A percentile compares a stretch with the other conserved stretches of the same genome.
Evolutionary conservation across 2,797 vertebrate genomes (phyloP).

Genomic region (Premnoplex brunnescens): DNA sequence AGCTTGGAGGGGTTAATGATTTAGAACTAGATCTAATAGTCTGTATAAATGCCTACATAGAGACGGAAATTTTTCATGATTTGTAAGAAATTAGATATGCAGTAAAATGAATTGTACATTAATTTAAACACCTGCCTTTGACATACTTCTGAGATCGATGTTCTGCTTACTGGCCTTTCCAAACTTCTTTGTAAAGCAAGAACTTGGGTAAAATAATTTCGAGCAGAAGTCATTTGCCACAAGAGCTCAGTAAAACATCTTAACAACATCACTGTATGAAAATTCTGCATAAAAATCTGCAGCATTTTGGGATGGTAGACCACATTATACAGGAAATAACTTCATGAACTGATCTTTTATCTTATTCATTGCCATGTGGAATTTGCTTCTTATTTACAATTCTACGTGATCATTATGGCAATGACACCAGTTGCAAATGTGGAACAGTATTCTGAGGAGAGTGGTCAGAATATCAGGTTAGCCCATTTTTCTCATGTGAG

Average conservation of each 20-base stretch:
- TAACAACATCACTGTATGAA: not conserved
- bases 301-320: not conserved
- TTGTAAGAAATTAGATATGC: constrained; percentile 49
- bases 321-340: not conserved
- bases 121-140: constrained; percentile 57
- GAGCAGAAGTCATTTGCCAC: constrained; percentile 4
- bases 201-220: not conserved
- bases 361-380: not conserved
- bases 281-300: not conserved
- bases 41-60: constrained; percentile 47
- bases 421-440: not conserved
- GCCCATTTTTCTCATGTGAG: not conserved
- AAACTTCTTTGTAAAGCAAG: not conserved
- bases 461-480: not conserved
- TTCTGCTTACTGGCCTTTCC: constrained; percentile 31
- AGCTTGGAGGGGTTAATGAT: constrained; percentile 40
- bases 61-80: constrained; percentile 20
- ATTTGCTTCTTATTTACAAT: not conserved
- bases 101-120: constrained; percentile 48
- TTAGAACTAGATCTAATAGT: constrained; percentile 61
- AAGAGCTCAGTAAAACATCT: not conserved
- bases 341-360: not conserved
- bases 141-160: not conserved
- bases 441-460: not conserved
- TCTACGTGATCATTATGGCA: not conserved